Percentiles rank a stretch among this genome's conserved stretches.
Conservation (phyloP, 37 sponge, comb jelly and placozoan genomes). For the Beroe forskalii region DNA sequence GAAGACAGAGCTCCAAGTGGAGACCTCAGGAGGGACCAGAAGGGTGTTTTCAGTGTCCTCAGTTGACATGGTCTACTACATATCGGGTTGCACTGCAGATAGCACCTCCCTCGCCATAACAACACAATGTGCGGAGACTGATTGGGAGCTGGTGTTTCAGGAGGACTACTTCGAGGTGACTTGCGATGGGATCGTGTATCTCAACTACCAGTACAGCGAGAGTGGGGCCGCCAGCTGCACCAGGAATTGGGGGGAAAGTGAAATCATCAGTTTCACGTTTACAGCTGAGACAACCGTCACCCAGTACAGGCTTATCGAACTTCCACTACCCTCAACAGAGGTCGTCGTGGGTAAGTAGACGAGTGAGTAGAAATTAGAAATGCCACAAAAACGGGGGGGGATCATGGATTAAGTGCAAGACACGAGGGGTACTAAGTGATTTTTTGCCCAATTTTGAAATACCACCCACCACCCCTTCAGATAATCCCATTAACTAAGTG, state of each 20-base stretch:
- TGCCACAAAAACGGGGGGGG: too few relatives aligned
- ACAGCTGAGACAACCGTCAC: not conserved
- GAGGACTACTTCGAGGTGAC: not conserved
- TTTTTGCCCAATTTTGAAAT: too few relatives aligned
- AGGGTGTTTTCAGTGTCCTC: not conserved
- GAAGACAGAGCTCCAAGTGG: not conserved
- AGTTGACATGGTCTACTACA: not conserved
- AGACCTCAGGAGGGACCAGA: not conserved
- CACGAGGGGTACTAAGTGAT: too few relatives aligned
- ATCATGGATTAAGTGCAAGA: too few relatives aligned
- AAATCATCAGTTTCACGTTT: not conserved
- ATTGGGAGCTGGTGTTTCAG: slow-evolving; percentile 12
- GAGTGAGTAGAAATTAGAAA: too few relatives aligned
- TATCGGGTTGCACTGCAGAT: not conserved
- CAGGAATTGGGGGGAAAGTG: not conserved
- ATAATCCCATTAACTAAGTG: too few relatives aligned
- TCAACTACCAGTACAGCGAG: not conserved
- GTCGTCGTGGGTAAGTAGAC: too few relatives aligned
- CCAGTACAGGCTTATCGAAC: not conserved
- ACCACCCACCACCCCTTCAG: too few relatives aligned
- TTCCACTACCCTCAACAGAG: too few relatives aligned
- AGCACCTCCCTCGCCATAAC: not conserved
- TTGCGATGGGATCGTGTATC: not conserved
- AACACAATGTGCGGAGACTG: not conserved
- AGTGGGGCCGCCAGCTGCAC: not conserved